Evolutionary conservation across 2,888 invertebrate genomes (phyloP), one percentile per base, ranked within the genome.

Genomic region (Brachynemurus nebulosus): DNA sequence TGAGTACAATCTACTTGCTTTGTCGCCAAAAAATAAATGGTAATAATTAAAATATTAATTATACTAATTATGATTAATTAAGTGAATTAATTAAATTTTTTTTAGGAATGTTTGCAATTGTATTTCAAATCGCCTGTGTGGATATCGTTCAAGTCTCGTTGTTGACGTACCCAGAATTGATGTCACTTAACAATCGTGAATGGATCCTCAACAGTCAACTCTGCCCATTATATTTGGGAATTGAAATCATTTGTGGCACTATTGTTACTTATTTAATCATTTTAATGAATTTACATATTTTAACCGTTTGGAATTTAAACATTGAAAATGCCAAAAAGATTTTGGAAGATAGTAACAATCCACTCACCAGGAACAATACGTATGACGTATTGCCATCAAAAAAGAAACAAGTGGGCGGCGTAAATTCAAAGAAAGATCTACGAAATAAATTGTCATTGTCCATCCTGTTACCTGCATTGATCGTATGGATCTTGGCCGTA

Each of bases 401-500:
- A 9, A 54, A 54, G 21, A 57, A 53, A 49, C 50, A 50, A 21
- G 58, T 55, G 46, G 56, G 65, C 17, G 66, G 69, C 2, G 68
- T 67, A 37, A 66, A 74, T 59, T 69, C 68, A 42, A 65, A 74
- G 7, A 72, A 74, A 54, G 75, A 75, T 52, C 59, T 69, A 38
- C 59, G 67, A 47, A 57, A 63, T 21, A 64, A 66, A 47, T 63
- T 59, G 23, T 58, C 60, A 44, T 60, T 76, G 27, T 67, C 72
- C 11, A 68, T 73, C 19, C 57, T 68, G 27, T 64, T 70, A 39
- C 76, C 76, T 1, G 64, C 68, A 18, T 54, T 71, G 44, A 69
- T 75, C 50, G 66, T 76, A 39, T 76, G 76, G 76, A 64, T 74
- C 48, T 56, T 74, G 39, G 67, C 73, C 25, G 57, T 68, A 35